Evolutionary conservation across 64 coral and sea anemone species (phyloP), one percentile per base, ranked within the genome.

Genomic region (Stichodactyla helianthus): DNA sequence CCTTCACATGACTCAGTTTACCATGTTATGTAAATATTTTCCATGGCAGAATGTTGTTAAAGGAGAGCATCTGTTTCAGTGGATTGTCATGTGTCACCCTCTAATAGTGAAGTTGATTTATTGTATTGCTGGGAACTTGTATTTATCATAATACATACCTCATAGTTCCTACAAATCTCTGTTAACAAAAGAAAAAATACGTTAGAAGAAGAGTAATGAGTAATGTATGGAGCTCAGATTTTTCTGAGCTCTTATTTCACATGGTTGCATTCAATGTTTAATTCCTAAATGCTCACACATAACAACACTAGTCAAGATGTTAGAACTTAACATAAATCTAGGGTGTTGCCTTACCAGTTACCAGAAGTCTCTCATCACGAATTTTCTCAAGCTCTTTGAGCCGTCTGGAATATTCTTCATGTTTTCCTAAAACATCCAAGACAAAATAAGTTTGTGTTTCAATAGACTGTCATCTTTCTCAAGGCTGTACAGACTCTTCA

Each of bases 121-220:
- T 65, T 65, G 18, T 65, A 22, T 65, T 65, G 18, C 62, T 22
- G 9, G 12, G 35, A 44, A 44, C 35, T 44, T 44, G 35, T 44
- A 44, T 44, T 44, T 3, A 44, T 44, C 4, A 3, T 44, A 44
- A 44, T 44, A 65, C 18, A 44, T 83, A 94, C 95, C 95, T 98
- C 95, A 88, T 98, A 98, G 16, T 89, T 87, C 51, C 84, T 92
- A 31, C 95, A 98, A 53, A 98, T 94, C 55, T 89, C 95, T 98
- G 79, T 78, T 79, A 89, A 77, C 26, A 85, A 52, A 78, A 6
- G 15, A 81, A 64, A 50, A 8, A 52, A 52, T 7, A 53, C 5
- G 53, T 81, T 20, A 81, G 20, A 14, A 28, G 6, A 9, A 13
- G 27, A 76, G 9, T 13, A 10, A 76, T 31, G 10, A 76, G 8